phyloP scores from a whole-genome alignment of 2,888 invertebrate species.

The Sthenelais limicola region DNA sequence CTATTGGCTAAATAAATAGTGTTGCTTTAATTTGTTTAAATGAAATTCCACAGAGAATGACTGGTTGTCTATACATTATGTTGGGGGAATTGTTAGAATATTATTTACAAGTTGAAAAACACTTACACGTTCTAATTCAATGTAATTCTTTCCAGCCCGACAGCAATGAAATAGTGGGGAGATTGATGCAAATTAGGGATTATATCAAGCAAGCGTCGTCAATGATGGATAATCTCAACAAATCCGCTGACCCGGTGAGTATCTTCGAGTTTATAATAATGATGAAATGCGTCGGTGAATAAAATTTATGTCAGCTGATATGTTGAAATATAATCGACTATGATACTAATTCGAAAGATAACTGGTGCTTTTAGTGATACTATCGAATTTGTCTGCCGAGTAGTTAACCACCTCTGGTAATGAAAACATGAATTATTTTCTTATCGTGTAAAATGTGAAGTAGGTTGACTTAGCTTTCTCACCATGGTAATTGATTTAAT shows the following conservation, averaged over 20 bases:
- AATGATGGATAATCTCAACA: constrained; percentile 66
- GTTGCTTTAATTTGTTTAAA: neutral
- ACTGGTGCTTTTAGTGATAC: no score
- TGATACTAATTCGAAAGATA: no score
- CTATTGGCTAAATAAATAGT: neutral
- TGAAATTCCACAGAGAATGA: neutral
- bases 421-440: no score
- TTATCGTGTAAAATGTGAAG: no score
- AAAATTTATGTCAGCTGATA: no score
- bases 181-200: constrained; percentile 70
- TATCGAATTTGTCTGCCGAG: no score
- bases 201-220: constrained; percentile 70
- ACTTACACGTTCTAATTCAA: neutral
- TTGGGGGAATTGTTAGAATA: neutral
- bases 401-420: no score
- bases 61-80: neutral
- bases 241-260: constrained; percentile 46
- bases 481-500: constrained; percentile 25
- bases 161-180: constrained; percentile 68
- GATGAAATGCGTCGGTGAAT: no score
- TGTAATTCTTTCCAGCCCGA: constrained; percentile 57
- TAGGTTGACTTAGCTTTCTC: no score
- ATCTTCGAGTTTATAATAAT: no score
- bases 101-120: neutral
- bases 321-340: no score